Evolutionary conservation across 64 coral and sea anemone genomes (phyloP), one percentile per base, ranked within the genome.

Genomic region (Platygyra sinensis): DNA sequence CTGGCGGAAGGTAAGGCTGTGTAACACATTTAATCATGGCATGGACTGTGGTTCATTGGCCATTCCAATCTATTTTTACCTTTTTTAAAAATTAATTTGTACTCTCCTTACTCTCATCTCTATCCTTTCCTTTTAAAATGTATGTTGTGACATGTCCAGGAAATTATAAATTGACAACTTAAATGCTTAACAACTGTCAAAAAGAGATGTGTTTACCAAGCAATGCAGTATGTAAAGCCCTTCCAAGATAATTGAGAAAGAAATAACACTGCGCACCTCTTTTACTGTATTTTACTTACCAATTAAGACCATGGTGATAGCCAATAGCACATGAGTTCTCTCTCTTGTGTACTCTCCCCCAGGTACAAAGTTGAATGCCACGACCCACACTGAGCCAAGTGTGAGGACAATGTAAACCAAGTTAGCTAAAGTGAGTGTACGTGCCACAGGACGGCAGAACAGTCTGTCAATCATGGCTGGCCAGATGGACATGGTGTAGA

Each of bases 361-460:
- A 52, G 96, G 96, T 20, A 98, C 96, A 90, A 95, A 98, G 51
- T 98, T 98, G 54, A 67, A 98, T 4, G 96, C 96, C 29, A 98
- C 96, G 17, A 98, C 96, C 96, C 96, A 98, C 38, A 98, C 96
- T 29, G 93, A 98, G 8, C 88, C 96, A 28, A 98, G 65, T 50
- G 80, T 74, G 52, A 98, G 93, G 55, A 98, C 24, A 46, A 98
- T 93, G 72, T 98, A 98, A 28, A 93, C 29, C 1, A 92, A 17
- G 59, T 94, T 98, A 29, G 90, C 93, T 7, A 98, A 51, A 2
- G 93, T 74, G 31, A 98, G 69, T 2, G 93, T 93, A 17, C 80
- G 82, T 52, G 75, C 90, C 11, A 79, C 38, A 24, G 90, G 90
- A 32, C 96, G 93, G 38, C 96, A 89, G 86, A 95, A 94, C 52